These are phyloP conservation scores for Callimorpha dominula DNA, from an alignment of 2,888 invertebrate genomes.

Conservation along the genomic window DNA sequence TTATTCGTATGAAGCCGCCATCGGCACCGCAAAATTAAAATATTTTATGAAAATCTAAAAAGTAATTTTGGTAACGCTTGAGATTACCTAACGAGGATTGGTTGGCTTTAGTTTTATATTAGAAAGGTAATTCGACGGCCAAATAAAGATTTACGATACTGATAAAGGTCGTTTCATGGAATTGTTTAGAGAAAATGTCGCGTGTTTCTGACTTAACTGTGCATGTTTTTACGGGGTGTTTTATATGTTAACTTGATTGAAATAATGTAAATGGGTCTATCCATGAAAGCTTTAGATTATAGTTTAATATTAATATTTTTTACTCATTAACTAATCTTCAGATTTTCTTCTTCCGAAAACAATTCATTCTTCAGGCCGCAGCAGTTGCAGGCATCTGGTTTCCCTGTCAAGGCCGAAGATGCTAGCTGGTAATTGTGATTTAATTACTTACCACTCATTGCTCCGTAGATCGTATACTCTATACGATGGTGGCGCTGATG, in stretches of 20 bases:
- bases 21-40: constrained; percentile 25
- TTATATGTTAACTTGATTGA: background rate
- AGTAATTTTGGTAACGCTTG: constrained; percentile 27
- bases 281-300: background rate
- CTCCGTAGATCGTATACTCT: too few relatives aligned
- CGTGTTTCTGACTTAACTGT: background rate
- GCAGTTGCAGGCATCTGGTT: too few relatives aligned
- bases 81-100: constrained; percentile 19
- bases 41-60: constrained; percentile 34
- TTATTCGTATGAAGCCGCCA: background rate
- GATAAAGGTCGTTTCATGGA: constrained; percentile 9
- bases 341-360: background rate
- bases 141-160: constrained; percentile 17
- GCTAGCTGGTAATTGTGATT: too few relatives aligned
- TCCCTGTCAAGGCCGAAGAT: too few relatives aligned
- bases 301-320: too few relatives aligned
- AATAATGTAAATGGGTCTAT: background rate
- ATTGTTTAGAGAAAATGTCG: constrained; percentile 9
- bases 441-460: too few relatives aligned
- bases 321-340: background rate
- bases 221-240: background rate
- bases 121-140: constrained; percentile 17
- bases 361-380: too few relatives aligned
- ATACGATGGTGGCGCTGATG: too few relatives aligned
- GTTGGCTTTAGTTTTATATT: constrained; percentile 18